Evolutionary conservation across 2,888 invertebrate genomes (phyloP).

Genomic region (Hydroisotoma schaefferi): DNA sequence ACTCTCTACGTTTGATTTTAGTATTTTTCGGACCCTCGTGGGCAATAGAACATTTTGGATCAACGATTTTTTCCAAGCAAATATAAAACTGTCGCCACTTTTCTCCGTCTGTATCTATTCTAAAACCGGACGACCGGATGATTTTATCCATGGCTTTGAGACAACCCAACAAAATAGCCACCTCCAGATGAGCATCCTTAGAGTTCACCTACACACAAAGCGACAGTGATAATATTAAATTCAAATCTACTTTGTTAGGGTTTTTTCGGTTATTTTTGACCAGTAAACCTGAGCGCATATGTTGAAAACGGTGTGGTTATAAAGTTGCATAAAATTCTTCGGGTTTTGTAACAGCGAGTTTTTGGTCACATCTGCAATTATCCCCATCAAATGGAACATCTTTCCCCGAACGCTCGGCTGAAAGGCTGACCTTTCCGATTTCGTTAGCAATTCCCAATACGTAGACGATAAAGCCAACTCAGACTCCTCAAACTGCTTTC

Average conservation of each 20-base stretch:
- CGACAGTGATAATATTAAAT: background rate
- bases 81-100: constrained; percentile 35
- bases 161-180: constrained; percentile 40
- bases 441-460: constrained; percentile 26
- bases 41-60: constrained; percentile 43
- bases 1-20: constrained; percentile 44
- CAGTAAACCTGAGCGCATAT: constrained; percentile 36
- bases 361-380: constrained; percentile 25
- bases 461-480: constrained; percentile 25
- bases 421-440: constrained; percentile 32
- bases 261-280: background rate
- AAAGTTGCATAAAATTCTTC: constrained; percentile 30
- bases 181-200: constrained; percentile 36
- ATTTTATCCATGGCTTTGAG: constrained; percentile 37
- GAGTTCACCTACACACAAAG: constrained; percentile 39
- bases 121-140: constrained; percentile 16
- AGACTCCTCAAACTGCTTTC: constrained; percentile 10
- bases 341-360: constrained; percentile 27
- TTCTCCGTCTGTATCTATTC: background rate
- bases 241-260: too few relatives aligned
- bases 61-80: constrained; percentile 40
- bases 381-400: constrained; percentile 42
- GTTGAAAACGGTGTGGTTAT: constrained; percentile 23
- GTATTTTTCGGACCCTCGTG: constrained; percentile 14
- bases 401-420: constrained; percentile 45